Base-by-base conservation (phyloP, 2,888 invertebrate species). In the Melanchra persicariae region DNA sequence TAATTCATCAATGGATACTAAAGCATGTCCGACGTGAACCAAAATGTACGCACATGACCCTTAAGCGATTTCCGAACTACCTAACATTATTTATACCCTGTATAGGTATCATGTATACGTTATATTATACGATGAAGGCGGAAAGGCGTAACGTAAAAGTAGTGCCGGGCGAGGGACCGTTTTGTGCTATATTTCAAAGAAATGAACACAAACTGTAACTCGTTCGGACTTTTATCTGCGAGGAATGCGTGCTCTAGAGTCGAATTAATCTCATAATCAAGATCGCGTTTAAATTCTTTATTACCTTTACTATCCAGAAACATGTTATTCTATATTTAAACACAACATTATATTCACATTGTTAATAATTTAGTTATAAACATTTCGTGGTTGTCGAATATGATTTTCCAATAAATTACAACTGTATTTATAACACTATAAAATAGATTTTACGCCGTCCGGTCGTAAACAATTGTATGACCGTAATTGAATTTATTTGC, bases 401-500 rank as follows among this genome's bases (percentile, higher is more conserved):
- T 85, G 75, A 85, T 82, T 83, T 86, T 87, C 80, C 80, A 81
- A 84, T 88, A 82, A 84, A 82, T 84, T 83, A 81, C 77, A 77
- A 79, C 80, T 80, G 81, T 81, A 83, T 86, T 86, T 86, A 87
- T 83, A 86, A 82, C 85, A 79, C 84, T 77, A 87, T 89, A 86
- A 89, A 89, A 86, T 82, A 77, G 83, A 86, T 86, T 89, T 89
- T 83, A 89, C 78, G 72, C 79, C 88, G 68, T 89, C 88, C 89
- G 86, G 85, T 86, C 85, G 73, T 87, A 83, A 87, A 87, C 82
- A 85, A 79, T 82, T 75, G 81, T 83, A 83, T 82, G 75, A 85
- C 79, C 82, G 81, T 83, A 85, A 85, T 87, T 83, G 79, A 83
- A 84, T 84, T 84, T 79, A 71, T 74, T 84, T 74, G 74, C 79